phyloP scores from a whole-genome alignment of 2,797 vertebrate species.

The Oreonectes daqikongensis region DNA sequence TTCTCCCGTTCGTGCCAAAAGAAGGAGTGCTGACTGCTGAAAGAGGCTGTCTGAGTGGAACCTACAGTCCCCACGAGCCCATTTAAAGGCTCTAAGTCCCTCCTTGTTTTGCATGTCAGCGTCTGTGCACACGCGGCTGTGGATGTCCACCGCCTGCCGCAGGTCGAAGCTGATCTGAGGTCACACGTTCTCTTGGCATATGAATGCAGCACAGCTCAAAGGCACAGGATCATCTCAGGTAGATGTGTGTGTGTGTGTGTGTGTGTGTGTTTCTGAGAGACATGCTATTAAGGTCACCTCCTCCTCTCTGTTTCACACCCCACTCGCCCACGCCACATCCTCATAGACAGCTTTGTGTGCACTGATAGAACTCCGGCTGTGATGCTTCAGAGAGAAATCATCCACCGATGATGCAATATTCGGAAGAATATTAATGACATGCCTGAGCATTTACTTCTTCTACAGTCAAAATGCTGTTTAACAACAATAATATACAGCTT shows the following conservation, averaged over 20 bases:
- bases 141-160: neutral
- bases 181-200: neutral
- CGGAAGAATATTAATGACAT: neutral
- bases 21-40: neutral
- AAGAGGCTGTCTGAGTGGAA: constrained; percentile 31
- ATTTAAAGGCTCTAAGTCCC: constrained; percentile 21
- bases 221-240: constrained; percentile 31
- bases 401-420: neutral
- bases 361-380: neutral
- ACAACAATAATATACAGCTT: neutral
- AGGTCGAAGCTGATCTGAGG: neutral
- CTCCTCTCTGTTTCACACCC: constrained; percentile 30
- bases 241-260: constrained; percentile 50
- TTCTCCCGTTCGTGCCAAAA: constrained; percentile 4
- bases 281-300: constrained; percentile 61
- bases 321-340: constrained; percentile 38
- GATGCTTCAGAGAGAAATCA: neutral
- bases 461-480: neutral
- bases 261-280: constrained; percentile 57
- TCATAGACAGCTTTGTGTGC: neutral
- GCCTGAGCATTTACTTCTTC: neutral
- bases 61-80: constrained; percentile 1
- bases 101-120: constrained; percentile 2
- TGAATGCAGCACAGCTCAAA: constrained; percentile 19
- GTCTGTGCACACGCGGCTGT: neutral